These are phyloP conservation scores for Danaus plexippus DNA, from an alignment of 1,140 invertebrate genomes.

Conservation along the genomic window DNA sequence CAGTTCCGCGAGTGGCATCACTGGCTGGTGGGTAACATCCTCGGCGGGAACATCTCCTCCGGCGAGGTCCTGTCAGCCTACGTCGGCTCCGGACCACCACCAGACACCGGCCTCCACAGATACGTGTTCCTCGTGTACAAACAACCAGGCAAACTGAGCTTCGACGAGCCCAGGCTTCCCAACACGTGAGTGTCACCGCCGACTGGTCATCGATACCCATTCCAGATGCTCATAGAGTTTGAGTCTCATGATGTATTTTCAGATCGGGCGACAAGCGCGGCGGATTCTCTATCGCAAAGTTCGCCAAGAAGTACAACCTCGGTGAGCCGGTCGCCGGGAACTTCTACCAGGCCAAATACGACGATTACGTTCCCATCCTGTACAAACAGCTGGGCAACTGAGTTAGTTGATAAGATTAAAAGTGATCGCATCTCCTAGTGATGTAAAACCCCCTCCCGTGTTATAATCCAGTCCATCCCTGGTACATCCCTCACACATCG, in stretches of 20 bases:
- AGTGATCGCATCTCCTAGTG: no score
- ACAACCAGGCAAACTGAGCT: constrained; percentile 79
- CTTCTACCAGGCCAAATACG: constrained; percentile 90
- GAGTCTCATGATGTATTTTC: constrained; percentile 11
- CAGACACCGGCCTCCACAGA: constrained; percentile 87
- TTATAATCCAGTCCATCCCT: no score
- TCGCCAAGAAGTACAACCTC: constrained; percentile 87
- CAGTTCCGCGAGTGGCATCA: constrained; percentile 91
- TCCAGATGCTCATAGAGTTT: background rate
- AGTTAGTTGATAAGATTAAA: no score
- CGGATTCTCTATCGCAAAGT: constrained; percentile 85
- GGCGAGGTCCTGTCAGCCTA: constrained; percentile 87
- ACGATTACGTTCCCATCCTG: constrained; percentile 89
- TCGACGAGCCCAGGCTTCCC: constrained; percentile 77
- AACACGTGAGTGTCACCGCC: constrained; percentile 66
- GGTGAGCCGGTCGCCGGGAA: constrained; percentile 89
- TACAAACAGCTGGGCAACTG: constrained; percentile 76
- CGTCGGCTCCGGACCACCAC: constrained; percentile 87
- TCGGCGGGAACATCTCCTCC: constrained; percentile 78
- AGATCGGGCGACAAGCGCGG: constrained; percentile 81
- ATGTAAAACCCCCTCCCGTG: no score
- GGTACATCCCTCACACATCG: no score
- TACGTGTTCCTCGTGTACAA: constrained; percentile 92
- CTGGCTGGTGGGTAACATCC: constrained; percentile 94
- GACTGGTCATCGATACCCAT: background rate